Percentiles rank a stretch among this genome's conserved stretches.
Conservation (phyloP, 2,113 vertebrate genomes). For the Numenius arquata region DNA sequence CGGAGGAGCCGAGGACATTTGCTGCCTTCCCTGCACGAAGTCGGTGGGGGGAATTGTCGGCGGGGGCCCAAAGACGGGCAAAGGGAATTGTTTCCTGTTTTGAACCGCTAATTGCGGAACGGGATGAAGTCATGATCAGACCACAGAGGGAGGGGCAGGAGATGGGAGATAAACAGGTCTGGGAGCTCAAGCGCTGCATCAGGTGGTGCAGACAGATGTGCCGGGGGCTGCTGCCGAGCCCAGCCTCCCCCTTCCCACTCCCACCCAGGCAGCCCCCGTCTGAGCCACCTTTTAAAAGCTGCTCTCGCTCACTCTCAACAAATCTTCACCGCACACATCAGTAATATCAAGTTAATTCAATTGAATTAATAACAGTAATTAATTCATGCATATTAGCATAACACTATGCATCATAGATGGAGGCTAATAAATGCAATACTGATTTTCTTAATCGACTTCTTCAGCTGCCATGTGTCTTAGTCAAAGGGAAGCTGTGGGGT, state of each 20-base stretch:
- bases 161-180: not conserved
- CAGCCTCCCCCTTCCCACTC: not conserved
- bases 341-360: conserved; percentile 63
- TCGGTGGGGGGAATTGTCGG: not conserved
- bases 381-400: conserved; percentile 70
- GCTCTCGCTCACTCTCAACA: not conserved
- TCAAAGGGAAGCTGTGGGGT: conserved; percentile 35
- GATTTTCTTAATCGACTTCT: conserved; percentile 65
- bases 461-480: conserved; percentile 50
- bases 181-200: not conserved
- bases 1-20: not conserved
- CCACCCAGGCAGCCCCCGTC: not conserved
- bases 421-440: conserved; percentile 67
- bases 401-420: conserved; percentile 66
- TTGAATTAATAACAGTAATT: conserved; percentile 73
- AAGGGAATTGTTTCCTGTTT: not conserved
- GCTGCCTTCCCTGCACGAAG: not conserved
- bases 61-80: not conserved
- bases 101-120: not conserved
- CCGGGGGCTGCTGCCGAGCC: not conserved
- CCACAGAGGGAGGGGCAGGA: not conserved
- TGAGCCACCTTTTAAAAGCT: not conserved
- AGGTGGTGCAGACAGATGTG: conserved; percentile 37
- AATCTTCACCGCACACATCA: conserved; percentile 10
- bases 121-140: not conserved